Percentiles rank a stretch among this genome's conserved stretches.
Conservation (phyloP, 2,113 vertebrate species). For the Forbesichthys agassizii region DNA sequence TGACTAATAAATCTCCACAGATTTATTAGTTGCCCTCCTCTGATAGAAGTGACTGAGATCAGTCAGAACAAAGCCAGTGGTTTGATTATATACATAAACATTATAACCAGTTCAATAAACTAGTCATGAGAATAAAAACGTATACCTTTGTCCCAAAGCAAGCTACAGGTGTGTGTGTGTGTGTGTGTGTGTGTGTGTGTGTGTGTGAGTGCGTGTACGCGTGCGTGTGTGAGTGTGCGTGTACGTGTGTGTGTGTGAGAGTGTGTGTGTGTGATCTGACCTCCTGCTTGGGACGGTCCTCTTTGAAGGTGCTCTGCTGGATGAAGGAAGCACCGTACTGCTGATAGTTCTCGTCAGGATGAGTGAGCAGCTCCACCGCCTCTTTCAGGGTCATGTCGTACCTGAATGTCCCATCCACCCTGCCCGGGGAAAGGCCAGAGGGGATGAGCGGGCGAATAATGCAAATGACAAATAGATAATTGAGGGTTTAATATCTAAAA, state of each 20-base stretch:
- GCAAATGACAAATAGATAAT: not conserved
- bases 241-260: not conserved
- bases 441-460: no score
- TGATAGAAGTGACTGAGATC: no score
- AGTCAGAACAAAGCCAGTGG: no score
- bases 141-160: not conserved
- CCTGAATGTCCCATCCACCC: conserved; percentile 54
- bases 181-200: not conserved
- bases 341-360: conserved; percentile 77
- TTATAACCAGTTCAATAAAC: not conserved
- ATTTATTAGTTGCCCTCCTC: no score
- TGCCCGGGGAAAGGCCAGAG: conserved; percentile 30
- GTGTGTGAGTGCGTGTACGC: not conserved
- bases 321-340: conserved; percentile 87
- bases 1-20: no score
- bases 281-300: conserved; percentile 85
- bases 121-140: not conserved
- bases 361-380: conserved; percentile 82
- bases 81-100: not conserved
- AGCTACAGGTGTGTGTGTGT: not conserved
- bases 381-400: conserved; percentile 81
- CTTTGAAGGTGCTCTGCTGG: conserved; percentile 87
- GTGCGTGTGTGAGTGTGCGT: not conserved
- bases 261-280: conserved; percentile 56
- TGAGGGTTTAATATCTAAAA: not conserved